phyloP scores from a whole-genome alignment of 2,113 vertebrate genomes.

The Epinephelus fuscoguttatus region DNA sequence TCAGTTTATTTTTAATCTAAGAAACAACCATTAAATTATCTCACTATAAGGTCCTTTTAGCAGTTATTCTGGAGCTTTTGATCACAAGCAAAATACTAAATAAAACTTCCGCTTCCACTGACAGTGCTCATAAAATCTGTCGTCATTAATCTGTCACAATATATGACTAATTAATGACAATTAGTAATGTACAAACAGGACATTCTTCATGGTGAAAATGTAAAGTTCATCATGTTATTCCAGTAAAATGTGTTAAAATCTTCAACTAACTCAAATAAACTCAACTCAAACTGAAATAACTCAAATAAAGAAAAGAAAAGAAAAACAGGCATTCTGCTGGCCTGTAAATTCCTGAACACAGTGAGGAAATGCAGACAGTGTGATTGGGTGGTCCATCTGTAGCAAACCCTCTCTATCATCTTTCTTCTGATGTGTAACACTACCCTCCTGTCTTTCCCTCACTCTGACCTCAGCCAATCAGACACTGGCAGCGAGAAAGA shows the following conservation, averaged over 20 bases:
- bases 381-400: constrained; percentile 59
- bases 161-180: neutral
- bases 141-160: neutral
- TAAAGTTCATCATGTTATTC: constrained; percentile 14
- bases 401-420: constrained; percentile 47
- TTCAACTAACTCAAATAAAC: neutral
- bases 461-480: constrained; percentile 83
- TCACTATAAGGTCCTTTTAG: neutral
- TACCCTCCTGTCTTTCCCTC: constrained; percentile 57
- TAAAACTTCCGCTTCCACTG: neutral
- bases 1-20: neutral
- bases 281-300: no score
- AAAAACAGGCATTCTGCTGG: neutral
- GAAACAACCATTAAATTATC: neutral
- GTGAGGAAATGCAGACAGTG: constrained; percentile 28
- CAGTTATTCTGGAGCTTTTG: neutral
- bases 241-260: neutral
- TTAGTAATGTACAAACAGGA: neutral
- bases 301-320: no score
- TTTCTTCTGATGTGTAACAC: constrained; percentile 71
- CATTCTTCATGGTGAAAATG: neutral
- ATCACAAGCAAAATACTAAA: neutral
- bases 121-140: neutral
- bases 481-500: constrained; percentile 89
- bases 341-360: constrained; percentile 34